Conservation (phyloP, 1,140 invertebrate species). For the Neotoxoptera formosana region DNA sequence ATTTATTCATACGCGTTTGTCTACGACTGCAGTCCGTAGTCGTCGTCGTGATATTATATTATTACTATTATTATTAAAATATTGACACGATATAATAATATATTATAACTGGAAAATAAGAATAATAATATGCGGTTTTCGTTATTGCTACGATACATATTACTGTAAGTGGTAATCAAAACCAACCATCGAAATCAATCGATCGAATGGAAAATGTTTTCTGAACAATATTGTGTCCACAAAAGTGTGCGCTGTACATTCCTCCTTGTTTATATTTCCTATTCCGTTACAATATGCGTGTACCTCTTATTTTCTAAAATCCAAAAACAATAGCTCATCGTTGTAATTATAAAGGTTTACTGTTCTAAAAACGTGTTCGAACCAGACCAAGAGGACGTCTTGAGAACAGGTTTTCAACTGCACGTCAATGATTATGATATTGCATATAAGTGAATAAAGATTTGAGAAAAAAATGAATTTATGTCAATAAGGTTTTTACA, state of each 20-base stretch:
- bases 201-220: background rate
- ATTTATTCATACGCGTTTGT: background rate
- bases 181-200: background rate
- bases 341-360: background rate
- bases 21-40: background rate
- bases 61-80: background rate
- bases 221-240: background rate
- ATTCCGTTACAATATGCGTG: background rate
- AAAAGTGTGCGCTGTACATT: background rate
- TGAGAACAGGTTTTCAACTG: background rate
- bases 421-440: background rate
- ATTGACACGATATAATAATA: slow-evolving; percentile 1
- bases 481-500: background rate
- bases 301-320: background rate
- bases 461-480: no score
- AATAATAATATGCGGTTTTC: background rate
- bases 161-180: background rate
- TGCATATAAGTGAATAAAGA: no score
- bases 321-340: no score
- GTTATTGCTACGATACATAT: background rate
- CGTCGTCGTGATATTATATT: background rate
- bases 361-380: background rate
- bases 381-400: fast-evolving
- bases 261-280: background rate
- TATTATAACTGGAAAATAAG: background rate